phyloP scores from a whole-genome alignment of 2,888 invertebrate genomes.

The Kuschelorhynchus macadamiae region DNA sequence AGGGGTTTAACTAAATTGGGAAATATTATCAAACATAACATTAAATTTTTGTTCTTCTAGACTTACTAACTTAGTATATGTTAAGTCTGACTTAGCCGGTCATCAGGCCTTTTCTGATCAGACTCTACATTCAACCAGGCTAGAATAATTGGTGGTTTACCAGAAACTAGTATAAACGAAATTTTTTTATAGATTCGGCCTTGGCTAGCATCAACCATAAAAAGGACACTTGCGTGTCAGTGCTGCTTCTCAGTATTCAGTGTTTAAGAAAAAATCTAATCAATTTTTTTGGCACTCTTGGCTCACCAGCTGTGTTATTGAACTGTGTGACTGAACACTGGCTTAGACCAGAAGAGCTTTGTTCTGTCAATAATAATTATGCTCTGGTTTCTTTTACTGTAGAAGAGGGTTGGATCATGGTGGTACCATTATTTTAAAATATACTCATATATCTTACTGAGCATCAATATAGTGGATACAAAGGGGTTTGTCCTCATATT shows the following conservation, averaged over 20 bases:
- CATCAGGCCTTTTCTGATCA: not conserved
- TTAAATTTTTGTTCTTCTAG: slow-evolving; percentile 15
- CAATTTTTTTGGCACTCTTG: not conserved
- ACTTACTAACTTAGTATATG: slow-evolving; percentile 9
- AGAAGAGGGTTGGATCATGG: not conserved
- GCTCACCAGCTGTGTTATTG: not conserved
- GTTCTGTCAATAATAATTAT: not conserved
- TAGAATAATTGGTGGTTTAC: not conserved
- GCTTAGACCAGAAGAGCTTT: no score
- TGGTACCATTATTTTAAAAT: not conserved
- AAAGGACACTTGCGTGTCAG: not conserved
- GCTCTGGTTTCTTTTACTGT: not conserved
- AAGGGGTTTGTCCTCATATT: not conserved
- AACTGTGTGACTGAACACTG: no score
- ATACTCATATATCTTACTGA: not conserved
- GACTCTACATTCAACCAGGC: not conserved
- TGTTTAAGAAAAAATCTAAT: not conserved
- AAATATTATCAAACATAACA: not conserved
- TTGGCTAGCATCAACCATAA: not conserved
- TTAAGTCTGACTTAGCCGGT: not conserved
- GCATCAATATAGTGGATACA: not conserved
- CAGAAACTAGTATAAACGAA: not conserved
- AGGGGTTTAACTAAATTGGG: slow-evolving; percentile 5
- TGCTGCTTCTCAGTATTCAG: slow-evolving; percentile 8
- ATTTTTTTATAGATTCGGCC: not conserved